These are phyloP conservation scores for Centropus bengalensis DNA, from an alignment of 2,113 vertebrate genomes.

Conservation along the genomic window DNA sequence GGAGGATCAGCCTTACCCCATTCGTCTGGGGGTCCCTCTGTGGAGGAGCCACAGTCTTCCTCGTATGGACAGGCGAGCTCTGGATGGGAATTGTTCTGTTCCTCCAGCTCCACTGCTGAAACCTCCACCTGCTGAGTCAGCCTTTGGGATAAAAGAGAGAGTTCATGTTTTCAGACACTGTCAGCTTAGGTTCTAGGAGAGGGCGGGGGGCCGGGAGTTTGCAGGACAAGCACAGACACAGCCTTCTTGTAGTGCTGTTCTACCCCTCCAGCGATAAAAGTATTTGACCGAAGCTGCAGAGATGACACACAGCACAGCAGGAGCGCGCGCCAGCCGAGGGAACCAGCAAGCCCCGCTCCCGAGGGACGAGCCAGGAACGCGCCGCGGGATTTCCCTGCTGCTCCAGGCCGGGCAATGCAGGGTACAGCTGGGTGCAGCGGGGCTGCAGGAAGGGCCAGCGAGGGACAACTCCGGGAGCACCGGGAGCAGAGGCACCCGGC, in stretches of 20 bases:
- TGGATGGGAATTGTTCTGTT: constrained; percentile 38
- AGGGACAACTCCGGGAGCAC: not conserved
- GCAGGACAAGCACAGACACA: not conserved
- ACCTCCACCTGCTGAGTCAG: not conserved
- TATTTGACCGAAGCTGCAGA: not conserved
- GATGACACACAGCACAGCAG: not conserved
- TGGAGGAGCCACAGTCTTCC: not conserved
- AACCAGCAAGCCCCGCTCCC: not conserved
- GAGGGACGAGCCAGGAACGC: not conserved
- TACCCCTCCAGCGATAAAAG: not conserved
- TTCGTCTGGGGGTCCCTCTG: constrained; percentile 50
- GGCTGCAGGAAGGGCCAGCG: not conserved
- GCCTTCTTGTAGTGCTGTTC: not conserved
- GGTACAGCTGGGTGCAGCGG: not conserved
- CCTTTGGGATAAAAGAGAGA: constrained; percentile 40
- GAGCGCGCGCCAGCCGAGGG: not conserved
- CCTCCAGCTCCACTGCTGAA: constrained; percentile 54
- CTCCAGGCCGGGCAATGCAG: not conserved
- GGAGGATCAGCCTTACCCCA: not conserved
- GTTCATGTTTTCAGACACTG: not conserved
- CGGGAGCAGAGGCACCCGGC: not conserved
- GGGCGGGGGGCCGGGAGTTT: not conserved
- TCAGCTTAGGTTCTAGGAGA: not conserved
- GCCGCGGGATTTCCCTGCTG: not conserved
- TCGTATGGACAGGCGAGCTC: constrained; percentile 3